Base-by-base conservation (phyloP, 2,888 invertebrate genomes). In the Meiosimyza platycephala region DNA sequence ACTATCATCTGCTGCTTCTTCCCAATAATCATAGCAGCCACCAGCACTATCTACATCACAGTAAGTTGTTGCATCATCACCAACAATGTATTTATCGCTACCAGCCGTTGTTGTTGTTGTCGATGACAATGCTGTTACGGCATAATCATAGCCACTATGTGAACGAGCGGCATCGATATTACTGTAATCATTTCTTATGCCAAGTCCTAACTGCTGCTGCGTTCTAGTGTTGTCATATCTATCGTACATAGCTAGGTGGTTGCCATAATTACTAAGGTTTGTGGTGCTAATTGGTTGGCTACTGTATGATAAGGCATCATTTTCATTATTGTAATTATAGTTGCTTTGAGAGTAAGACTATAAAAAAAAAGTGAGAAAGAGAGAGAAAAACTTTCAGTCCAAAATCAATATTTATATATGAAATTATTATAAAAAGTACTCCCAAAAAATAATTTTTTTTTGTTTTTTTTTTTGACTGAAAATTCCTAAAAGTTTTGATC, bases 291-390 rank as follows among this genome's bases (percentile, higher is more conserved):
- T 89, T 78, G 94, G 94, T 85, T 94, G 89, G 87, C 94, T 94
- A 87, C 94, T 94, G 88, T 94, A 94, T 85, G 91, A 94, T 81
- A 95, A 89, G 79, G 92, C 92, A 88, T 92, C 91, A 83, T 91
- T 90, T 86, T 90, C 89, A 76, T 82, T 82, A 78, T 81, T 84
- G 75, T 81, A 81, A 79, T 81, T 81, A 75, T 81, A 81, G 77
- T 83, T 83, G 74, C 81, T 82, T 75, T 79, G 82, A 76, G 81
- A 82, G 80, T 82, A 84, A 78, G 84, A 85, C 86, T 86, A 73
- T 6, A 79, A 78, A 18, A 57, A 65, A 52, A 12, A 69, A 63
- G 13, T 62, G 62, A 54, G 33, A 33, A 47, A 52, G 2, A 3
- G 22, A 47, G 12, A 57, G 28, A 65, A 12, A 51, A 40, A 40